Evolutionary conservation across 2,113 vertebrate species (phyloP), one percentile per base, ranked within the genome.

Genomic region (Geococcyx californianus): DNA sequence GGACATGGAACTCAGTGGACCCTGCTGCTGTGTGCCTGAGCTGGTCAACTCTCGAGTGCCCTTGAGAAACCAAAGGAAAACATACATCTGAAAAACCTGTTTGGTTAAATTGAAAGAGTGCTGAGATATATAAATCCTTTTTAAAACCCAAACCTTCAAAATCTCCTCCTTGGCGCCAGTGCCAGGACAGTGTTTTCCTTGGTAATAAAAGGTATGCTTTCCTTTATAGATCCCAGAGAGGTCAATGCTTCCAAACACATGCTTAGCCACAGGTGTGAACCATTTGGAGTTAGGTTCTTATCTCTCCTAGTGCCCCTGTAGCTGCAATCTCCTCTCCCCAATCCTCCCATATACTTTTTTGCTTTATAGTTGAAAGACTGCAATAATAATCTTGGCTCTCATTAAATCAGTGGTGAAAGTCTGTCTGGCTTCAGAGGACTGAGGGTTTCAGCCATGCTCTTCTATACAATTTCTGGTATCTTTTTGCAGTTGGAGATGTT

Each of bases 341-440:
- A 0, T 76, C 49, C 4, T 52, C 1, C 8, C 11, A 1, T 17
- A 2, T 44, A 7, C 11, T 44, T 76, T 66, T 47, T 78, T 72
- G 9, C 0, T 58, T 44, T 66, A 73, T 80, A 31, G 73, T 87
- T 81, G 25, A 45, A 47, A 38, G 14, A 58, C 52, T 62, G 10
- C 21, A 11, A 0, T 44, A 15, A 16, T 33, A 52, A 12, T 84
- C 19, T 42, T 81, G n/a, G 3, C 14, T 77, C 5, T 81, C 28
- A 8, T 40, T 54, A 70, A 62, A 36, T 62, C 0, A 0, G 4
- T 76, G 26, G 20, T 44, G 81, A 52, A 94, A 69, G 5, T 74
- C 18, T 11, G 75, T 9, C 45, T 83, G 60, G 29, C 12, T 83
- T 63, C 28, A 36, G 1, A 20, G 10, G 16, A 23, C 16, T 0